A percentile compares a stretch with the other conserved stretches of the same genome.
Conservation (phyloP, 64 coral and sea anemone species). For the Dendrophyllia cribrosa region DNA sequence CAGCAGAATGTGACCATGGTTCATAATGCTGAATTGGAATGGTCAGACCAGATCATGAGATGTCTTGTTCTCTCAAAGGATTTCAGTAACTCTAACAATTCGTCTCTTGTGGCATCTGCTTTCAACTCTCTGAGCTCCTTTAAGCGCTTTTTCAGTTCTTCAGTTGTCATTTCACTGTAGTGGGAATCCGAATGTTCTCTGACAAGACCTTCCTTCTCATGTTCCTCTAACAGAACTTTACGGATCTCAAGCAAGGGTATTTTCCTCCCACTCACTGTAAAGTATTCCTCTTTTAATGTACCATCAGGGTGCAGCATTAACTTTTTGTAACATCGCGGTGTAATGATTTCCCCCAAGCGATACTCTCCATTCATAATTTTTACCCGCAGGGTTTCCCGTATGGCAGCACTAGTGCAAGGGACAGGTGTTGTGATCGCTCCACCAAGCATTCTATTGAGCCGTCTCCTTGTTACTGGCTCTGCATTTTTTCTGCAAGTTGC, state of each 20-base stretch:
- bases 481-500: constrained; percentile 28
- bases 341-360: constrained; percentile 36
- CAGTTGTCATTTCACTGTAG: not conserved
- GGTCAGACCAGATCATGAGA: constrained; percentile 57
- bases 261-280: constrained; percentile 15
- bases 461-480: constrained; percentile 16
- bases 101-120: not conserved
- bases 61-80: constrained; percentile 13
- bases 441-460: constrained; percentile 16
- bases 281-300: constrained; percentile 17
- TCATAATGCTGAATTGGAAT: constrained; percentile 48
- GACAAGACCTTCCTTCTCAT: constrained; percentile 23
- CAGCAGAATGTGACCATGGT: constrained; percentile 52
- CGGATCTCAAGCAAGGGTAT: constrained; percentile 48
- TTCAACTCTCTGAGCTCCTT: constrained; percentile 20
- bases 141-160: not conserved
- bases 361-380: constrained; percentile 40
- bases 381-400: not conserved
- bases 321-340: constrained; percentile 38
- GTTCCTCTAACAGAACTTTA: not conserved
- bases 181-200: constrained; percentile 18
- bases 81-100: not conserved
- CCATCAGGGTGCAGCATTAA: constrained; percentile 23
- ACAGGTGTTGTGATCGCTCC: constrained; percentile 36
- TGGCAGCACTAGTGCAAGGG: constrained; percentile 32